phyloP scores from a whole-genome alignment of 1,140 invertebrate genomes.

The Drosophila oshimai region DNA sequence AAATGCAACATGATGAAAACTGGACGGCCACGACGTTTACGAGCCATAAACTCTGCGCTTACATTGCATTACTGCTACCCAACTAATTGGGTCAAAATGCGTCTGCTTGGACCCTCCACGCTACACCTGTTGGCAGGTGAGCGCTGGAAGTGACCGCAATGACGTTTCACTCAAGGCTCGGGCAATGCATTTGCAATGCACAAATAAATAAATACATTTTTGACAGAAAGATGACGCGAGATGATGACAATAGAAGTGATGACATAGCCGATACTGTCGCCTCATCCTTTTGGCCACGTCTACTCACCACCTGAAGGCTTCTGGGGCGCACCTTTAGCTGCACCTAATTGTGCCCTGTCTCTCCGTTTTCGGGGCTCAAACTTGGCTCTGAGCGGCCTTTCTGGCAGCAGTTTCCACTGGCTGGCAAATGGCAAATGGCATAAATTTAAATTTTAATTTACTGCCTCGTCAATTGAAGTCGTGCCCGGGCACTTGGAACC shows the following conservation, averaged over 20 bases:
- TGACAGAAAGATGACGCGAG: constrained; percentile 71
- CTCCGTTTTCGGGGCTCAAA: constrained; percentile 27
- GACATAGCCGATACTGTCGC: constrained; percentile 51
- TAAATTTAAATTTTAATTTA: constrained; percentile 83
- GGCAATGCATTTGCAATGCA: constrained; percentile 56
- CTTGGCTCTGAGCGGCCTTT: constrained; percentile 1
- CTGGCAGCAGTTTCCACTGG: constrained; percentile 19
- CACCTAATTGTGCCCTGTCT: constrained; percentile 50
- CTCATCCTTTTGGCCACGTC: neutral
- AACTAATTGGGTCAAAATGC: constrained; percentile 70
- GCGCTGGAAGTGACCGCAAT: constrained; percentile 47
- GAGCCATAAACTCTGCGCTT: constrained; percentile 63
- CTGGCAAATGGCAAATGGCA: constrained; percentile 62
- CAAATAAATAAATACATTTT: constrained; percentile 70
- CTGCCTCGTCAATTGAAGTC: constrained; percentile 75
- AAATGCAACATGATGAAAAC: constrained; percentile 57
- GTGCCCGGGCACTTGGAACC: constrained; percentile 63
- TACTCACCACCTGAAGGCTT: neutral
- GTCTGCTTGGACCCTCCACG: neutral
- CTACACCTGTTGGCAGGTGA: constrained; percentile 69
- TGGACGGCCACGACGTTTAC: constrained; percentile 53
- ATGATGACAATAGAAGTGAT: constrained; percentile 76
- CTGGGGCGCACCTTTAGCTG: constrained; percentile 30
- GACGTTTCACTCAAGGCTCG: constrained; percentile 63
- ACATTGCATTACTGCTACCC: constrained; percentile 56